These are phyloP conservation scores for Netelia inedita DNA, from an alignment of 2,888 invertebrate genomes.

Conservation along the genomic window DNA sequence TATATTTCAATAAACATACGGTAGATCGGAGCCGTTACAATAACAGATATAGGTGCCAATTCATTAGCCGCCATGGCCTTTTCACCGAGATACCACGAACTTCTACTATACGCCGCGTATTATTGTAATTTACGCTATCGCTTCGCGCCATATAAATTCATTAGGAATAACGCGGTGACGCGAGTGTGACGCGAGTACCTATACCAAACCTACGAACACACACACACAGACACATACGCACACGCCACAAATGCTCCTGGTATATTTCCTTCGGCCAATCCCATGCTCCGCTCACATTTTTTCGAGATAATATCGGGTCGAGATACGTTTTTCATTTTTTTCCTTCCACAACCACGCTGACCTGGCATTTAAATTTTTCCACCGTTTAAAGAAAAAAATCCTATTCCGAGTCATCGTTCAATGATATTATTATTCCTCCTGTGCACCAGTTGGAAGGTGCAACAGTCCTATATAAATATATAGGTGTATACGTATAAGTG, in stretches of 20 bases:
- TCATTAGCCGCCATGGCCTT: slow-evolving; percentile 66
- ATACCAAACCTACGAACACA: too few relatives aligned
- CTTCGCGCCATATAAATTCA: slow-evolving; percentile 63
- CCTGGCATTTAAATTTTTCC: not conserved
- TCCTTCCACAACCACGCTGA: too few relatives aligned
- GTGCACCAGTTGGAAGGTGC: not conserved
- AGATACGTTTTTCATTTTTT: too few relatives aligned
- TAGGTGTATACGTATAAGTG: not conserved
- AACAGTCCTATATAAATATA: not conserved
- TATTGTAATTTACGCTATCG: slow-evolving; percentile 70
- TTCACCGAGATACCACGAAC: slow-evolving; percentile 59
- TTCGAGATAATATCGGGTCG: not conserved
- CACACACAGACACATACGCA: too few relatives aligned
- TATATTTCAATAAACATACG: slow-evolving; percentile 10
- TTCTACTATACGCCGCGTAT: slow-evolving; percentile 31
- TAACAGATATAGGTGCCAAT: slow-evolving; percentile 67
- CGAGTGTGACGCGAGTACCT: too few relatives aligned
- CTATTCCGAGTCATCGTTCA: slow-evolving; percentile 46
- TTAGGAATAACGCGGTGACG: slow-evolving; percentile 32
- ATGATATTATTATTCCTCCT: slow-evolving; percentile 17
- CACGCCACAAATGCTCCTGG: too few relatives aligned
- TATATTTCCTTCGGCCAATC: not conserved
- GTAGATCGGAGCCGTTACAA: slow-evolving; percentile 53
- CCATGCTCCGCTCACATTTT: not conserved
- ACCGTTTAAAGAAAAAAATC: slow-evolving; percentile 1